Conservation (phyloP, 2,113 vertebrate genomes). For the Ramphastos sulfuratus region DNA sequence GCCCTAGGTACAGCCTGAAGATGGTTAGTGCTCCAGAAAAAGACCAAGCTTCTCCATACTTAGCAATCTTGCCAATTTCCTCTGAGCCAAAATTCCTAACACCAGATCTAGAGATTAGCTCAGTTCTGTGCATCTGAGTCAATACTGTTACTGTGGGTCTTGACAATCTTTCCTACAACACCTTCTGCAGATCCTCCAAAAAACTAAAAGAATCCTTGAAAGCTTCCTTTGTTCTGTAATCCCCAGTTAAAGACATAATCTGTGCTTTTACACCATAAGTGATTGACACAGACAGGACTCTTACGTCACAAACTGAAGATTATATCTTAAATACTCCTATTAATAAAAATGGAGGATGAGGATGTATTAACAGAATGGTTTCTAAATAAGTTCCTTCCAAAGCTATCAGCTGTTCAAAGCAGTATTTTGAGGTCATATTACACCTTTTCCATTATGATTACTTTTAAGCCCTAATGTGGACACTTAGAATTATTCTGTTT, state of each 20-base stretch:
- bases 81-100: constrained; percentile 15
- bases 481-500: background rate
- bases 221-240: constrained; percentile 40
- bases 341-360: background rate
- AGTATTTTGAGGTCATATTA: constrained; percentile 30
- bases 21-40: background rate
- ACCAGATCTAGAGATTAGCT: constrained; percentile 1
- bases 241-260: constrained; percentile 33
- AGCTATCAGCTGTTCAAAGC: constrained; percentile 16
- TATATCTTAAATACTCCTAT: background rate
- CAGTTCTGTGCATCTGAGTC: background rate
- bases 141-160: background rate
- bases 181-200: background rate
- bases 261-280: background rate
- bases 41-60: background rate
- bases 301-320: constrained; percentile 16
- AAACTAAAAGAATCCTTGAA: background rate
- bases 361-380: constrained; percentile 35
- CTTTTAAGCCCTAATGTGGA: background rate
- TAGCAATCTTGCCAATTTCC: background rate
- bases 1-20: background rate
- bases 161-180: background rate
- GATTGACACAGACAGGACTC: constrained; percentile 8
- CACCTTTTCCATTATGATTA: background rate
- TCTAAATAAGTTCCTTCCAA: constrained; percentile 47